These are phyloP conservation scores for Hafferia zeledoni DNA, from an alignment of 2,797 vertebrate genomes.

Conservation along the genomic window DNA sequence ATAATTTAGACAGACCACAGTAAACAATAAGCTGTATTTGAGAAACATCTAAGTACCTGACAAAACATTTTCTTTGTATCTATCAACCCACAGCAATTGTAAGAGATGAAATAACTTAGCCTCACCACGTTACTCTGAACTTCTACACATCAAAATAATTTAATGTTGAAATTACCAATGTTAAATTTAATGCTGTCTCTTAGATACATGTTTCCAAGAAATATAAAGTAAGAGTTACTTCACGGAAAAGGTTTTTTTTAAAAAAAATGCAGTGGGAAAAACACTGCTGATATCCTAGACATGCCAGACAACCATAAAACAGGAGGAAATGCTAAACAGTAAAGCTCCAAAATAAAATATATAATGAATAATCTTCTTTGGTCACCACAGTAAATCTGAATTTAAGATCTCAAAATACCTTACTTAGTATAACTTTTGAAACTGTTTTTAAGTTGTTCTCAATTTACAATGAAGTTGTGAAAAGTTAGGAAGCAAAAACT, in stretches of 20 bases:
- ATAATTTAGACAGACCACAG: not conserved
- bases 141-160: not conserved
- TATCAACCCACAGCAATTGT: not conserved
- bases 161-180: not conserved
- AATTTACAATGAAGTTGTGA: not conserved
- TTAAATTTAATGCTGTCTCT: not conserved
- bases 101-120: not conserved
- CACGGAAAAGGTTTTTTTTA: not conserved
- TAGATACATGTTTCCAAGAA: not conserved
- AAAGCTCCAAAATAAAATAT: not conserved
- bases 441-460: not conserved
- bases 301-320: not conserved
- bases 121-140: not conserved
- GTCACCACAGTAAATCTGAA: not conserved
- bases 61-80: not conserved
- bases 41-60: not conserved
- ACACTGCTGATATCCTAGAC: not conserved
- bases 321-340: not conserved
- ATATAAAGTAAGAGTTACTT: not conserved
- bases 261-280: not conserved
- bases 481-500: not conserved
- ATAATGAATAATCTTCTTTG: not conserved
- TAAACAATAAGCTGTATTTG: conserved; percentile 2
- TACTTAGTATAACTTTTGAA: not conserved
- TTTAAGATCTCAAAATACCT: not conserved